Conservation (phyloP, 2,113 vertebrate species). For the Notarius quadriscutis region DNA sequence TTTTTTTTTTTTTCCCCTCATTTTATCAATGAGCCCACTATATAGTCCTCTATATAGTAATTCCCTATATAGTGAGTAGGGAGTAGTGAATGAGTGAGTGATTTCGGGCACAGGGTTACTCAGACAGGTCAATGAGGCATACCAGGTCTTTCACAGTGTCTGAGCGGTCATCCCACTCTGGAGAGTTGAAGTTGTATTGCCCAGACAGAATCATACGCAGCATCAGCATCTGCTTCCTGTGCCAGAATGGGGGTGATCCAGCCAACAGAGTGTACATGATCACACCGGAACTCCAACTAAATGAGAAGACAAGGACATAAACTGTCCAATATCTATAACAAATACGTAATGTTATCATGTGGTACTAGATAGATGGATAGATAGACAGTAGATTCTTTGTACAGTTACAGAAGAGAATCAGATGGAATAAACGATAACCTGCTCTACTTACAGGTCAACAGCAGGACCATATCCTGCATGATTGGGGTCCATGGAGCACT, state of each 20-base stretch:
- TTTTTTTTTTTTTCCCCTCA: too few relatives aligned
- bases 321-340: neutral
- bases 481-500: conserved; percentile 89
- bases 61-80: too few relatives aligned
- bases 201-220: conserved; percentile 91
- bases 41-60: too few relatives aligned
- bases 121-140: conserved; percentile 31
- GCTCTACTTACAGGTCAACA: conserved; percentile 86
- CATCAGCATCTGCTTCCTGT: conserved; percentile 98
- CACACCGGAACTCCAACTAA: conserved; percentile 92
- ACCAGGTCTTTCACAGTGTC: conserved; percentile 97
- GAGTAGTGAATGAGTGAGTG: too few relatives aligned
- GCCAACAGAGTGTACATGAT: conserved; percentile 98
- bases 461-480: conserved; percentile 85
- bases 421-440: neutral
- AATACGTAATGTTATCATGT: neutral
- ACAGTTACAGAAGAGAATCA: neutral
- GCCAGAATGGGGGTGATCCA: conserved; percentile 96
- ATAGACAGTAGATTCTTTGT: neutral
- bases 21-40: too few relatives aligned
- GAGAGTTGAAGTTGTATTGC: conserved; percentile 85
- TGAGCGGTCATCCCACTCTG: conserved; percentile 93
- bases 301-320: neutral
- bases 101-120: neutral
- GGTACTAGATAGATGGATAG: neutral